A percentile compares a stretch with the other conserved stretches of the same genome.
Evolutionary conservation across 2,888 invertebrate species (phyloP).

Genomic region (Halictus quadricinctus): DNA sequence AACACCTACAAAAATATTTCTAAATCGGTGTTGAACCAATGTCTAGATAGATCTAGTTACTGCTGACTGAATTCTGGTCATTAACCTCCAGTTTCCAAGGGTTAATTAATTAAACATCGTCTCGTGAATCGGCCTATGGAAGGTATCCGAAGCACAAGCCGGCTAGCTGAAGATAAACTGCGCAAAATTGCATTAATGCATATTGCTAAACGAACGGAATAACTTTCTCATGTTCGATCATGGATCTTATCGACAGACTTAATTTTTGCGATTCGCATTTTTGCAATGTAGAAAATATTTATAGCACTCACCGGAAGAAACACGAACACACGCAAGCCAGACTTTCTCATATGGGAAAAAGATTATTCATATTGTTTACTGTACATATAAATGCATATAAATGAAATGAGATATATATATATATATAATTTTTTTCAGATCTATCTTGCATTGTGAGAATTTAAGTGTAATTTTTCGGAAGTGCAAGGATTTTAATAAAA

Average conservation of each 20-base stretch:
- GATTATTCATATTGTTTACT: constrained; percentile 48
- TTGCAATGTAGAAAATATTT: not conserved
- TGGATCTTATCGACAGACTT: not conserved
- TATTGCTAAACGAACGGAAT: not conserved
- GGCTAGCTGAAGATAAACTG: not conserved
- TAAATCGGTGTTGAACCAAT: not conserved
- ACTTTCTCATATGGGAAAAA: constrained; percentile 31
- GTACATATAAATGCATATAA: constrained; percentile 67
- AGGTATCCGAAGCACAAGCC: not conserved
- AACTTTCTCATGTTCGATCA: not conserved
- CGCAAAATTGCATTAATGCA: not conserved
- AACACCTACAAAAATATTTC: not conserved
- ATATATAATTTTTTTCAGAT: constrained; percentile 49
- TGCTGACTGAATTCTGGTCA: not conserved
- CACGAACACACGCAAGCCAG: not conserved
- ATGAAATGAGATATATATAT: constrained; percentile 32
- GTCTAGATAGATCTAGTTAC: not conserved
- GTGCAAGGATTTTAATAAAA: constrained; percentile 73
- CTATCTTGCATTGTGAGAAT: constrained; percentile 42
- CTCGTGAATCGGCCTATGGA: constrained; percentile 12
- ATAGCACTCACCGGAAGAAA: not conserved
- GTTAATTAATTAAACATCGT: not conserved
- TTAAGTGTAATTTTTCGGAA: constrained; percentile 37
- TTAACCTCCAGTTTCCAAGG: not conserved
- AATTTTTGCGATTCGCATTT: not conserved